These are phyloP conservation scores for Zaprionus capensis DNA, from an alignment of 1,140 invertebrate genomes.

Conservation along the genomic window DNA sequence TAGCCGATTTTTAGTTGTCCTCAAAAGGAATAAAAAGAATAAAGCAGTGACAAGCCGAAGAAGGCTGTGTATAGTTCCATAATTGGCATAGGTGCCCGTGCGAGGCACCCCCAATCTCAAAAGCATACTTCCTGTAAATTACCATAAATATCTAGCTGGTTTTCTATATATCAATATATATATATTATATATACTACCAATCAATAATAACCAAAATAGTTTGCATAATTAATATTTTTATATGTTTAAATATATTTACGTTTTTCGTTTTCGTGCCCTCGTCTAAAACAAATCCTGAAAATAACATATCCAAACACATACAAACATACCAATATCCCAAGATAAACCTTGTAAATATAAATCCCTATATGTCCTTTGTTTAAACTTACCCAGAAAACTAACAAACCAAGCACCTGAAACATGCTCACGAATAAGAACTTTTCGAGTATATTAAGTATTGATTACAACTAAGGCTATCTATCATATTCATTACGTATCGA, in stretches of 20 bases:
- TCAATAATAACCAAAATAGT: conserved; percentile 77
- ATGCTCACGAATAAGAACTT: conserved; percentile 20
- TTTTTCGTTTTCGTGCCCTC: conserved; percentile 81
- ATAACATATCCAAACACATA: conserved; percentile 49
- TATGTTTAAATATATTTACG: conserved; percentile 77
- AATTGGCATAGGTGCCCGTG: conserved; percentile 53
- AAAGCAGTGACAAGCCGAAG: conserved; percentile 35
- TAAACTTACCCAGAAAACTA: conserved; percentile 46
- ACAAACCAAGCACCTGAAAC: conserved; percentile 37
- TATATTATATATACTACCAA: conserved; percentile 43
- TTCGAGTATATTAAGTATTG: conserved; percentile 13
- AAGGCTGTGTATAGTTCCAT: conserved; percentile 55
- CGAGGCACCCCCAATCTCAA: conserved; percentile 29
- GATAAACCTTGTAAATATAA: conserved; percentile 72
- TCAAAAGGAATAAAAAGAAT: conserved; percentile 22
- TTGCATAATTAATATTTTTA: conserved; percentile 80
- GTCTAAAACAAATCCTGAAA: conserved; percentile 76
- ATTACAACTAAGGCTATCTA: conserved; percentile 9
- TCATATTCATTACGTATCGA: conserved; percentile 14
- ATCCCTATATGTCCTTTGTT: conserved; percentile 82
- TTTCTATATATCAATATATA: conserved; percentile 34
- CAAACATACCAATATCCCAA: conserved; percentile 51
- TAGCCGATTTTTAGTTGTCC: conserved; percentile 61
- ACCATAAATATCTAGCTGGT: conserved; percentile 64
- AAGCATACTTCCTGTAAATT: conserved; percentile 48